Evolutionary conservation across 1,140 invertebrate genomes (phyloP).

Genomic region (Caenorhabditis latens): DNA sequence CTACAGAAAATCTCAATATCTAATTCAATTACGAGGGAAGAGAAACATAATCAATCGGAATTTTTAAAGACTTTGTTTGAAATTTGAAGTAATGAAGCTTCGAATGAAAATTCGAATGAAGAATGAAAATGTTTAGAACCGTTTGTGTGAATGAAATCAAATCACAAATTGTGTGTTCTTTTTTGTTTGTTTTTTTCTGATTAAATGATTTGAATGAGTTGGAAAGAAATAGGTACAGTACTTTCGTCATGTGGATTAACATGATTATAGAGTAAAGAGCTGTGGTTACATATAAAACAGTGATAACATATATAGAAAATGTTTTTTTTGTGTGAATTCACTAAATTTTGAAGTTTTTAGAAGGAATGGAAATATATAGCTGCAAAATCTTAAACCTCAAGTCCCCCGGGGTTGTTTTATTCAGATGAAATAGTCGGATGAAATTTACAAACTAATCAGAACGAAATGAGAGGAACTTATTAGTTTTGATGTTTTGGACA

Average conservation of each 20-base stretch:
- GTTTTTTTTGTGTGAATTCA: slow-evolving; percentile 18
- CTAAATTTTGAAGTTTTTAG: no score
- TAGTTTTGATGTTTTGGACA: neutral
- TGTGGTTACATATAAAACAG: slow-evolving; percentile 41
- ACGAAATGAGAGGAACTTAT: neutral
- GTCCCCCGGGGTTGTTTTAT: neutral
- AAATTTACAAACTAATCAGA: neutral
- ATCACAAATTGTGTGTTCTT: slow-evolving; percentile 55
- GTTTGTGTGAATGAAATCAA: slow-evolving; percentile 54
- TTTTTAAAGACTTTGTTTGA: slow-evolving; percentile 32
- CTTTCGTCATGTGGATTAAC: slow-evolving; percentile 22
- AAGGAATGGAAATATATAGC: neutral
- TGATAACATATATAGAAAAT: slow-evolving; percentile 12
- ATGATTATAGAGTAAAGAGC: neutral
- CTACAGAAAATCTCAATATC: slow-evolving; percentile 33
- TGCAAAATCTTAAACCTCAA: no score
- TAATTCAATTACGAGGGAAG: slow-evolving; percentile 5
- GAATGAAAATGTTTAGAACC: slow-evolving; percentile 48
- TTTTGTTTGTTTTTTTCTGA: slow-evolving; percentile 7
- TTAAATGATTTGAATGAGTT: neutral
- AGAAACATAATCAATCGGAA: slow-evolving; percentile 8
- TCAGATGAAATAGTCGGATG: neutral
- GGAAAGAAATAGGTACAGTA: slow-evolving; percentile 17
- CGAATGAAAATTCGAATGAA: neutral
- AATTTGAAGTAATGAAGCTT: neutral